These are phyloP conservation scores for Ceryle rudis DNA, from an alignment of 2,797 vertebrate species.

Conservation along the genomic window DNA sequence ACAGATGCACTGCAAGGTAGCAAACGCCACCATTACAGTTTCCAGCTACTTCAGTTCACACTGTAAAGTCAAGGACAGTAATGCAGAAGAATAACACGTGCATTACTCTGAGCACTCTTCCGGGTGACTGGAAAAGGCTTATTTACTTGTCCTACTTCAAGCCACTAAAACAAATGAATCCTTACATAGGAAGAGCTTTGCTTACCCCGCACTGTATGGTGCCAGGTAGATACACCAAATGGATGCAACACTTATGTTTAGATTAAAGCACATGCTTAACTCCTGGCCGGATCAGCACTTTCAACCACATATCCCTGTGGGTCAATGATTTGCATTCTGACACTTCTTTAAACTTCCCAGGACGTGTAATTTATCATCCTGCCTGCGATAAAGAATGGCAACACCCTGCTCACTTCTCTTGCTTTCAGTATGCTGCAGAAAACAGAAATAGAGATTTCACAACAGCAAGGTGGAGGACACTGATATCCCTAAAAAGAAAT, in stretches of 20 bases:
- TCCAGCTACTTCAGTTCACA: neutral
- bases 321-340: neutral
- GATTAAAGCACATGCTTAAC: neutral
- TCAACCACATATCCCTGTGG: neutral
- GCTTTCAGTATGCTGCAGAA: neutral
- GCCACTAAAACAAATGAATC: neutral
- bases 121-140: neutral
- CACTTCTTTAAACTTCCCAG: neutral
- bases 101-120: neutral
- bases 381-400: neutral
- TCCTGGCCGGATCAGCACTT: neutral
- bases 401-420: neutral
- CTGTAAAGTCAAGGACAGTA: neutral
- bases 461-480: neutral
- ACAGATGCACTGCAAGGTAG: neutral
- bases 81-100: neutral
- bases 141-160: neutral
- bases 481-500: neutral
- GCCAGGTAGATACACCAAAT: neutral
- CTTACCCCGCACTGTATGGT: neutral
- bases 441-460: slow-evolving; percentile 14
- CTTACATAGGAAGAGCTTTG: neutral
- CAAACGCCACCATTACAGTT: fast-evolving
- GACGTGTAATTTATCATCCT: neutral
- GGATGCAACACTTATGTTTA: neutral